Evolutionary conservation across 1,140 invertebrate genomes (phyloP), one percentile per base, ranked within the genome.

Genomic region (Epicauta chinensis): DNA sequence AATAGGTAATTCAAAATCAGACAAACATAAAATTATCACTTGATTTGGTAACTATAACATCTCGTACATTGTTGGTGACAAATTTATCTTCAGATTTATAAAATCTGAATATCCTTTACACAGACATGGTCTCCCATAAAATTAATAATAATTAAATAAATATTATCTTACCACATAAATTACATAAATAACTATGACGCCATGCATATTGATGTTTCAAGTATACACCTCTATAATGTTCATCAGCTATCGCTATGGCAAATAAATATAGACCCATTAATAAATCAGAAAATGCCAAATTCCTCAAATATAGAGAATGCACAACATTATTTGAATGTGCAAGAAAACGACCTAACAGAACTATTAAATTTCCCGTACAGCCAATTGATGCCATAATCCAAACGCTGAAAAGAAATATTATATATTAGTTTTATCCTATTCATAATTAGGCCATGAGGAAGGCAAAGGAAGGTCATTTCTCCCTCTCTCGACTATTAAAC

Each of bases 261-360:
- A 84, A 71, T 47, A 86, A 69, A 63, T 85, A 86, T 14, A 84
- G 66, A 13, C 83, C 83, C 81, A 86, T 84, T 7, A 85, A 65
- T 13, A 84, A 69, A 64, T 86, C 83, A n/a, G 83, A 81, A 37
- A 78, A 65, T 0, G 80, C 82, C 48, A 85, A 69, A 64, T 84
- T 83, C 9, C 76, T 77, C 46, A 84, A 62, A 74, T 79, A 78
- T 55, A 83, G 38, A 61, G 78, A 77, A 71, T 83, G 64, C 65
- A 80, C 79, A 60, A 71, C 71, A 56, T 77, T 77, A 40, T 61
- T 66, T 34, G 71, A 65, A 9, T 64, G 62, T 32, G 73, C 64
- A 13, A 75, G 69, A 32, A 75, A 65, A 41, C 82, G 69, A 60
- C 82, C 83, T 2, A 79, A 61, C 37, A 86, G 73, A 35, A 86